Evolutionary conservation across 2,797 vertebrate genomes (phyloP), one percentile per base, ranked within the genome.

Genomic region (Yasuhikotakia modesta): DNA sequence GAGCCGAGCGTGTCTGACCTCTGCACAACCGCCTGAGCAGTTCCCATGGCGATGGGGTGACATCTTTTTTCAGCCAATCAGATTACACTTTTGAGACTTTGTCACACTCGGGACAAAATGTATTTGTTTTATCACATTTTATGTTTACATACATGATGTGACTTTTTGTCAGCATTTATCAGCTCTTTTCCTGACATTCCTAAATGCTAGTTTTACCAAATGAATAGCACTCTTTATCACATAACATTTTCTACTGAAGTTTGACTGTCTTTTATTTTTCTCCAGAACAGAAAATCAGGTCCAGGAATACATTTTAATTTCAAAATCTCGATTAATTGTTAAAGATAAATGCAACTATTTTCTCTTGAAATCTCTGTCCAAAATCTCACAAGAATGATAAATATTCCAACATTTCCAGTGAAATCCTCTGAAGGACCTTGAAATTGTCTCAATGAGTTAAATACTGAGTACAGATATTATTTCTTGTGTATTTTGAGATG

Each of bases 1-100:
- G 1, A 57, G 43, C 43, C 60, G 55, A 27, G 19, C 2, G 24
- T 63, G 48, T 46, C 13, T 78, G 68, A 71, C 76, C 58, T 65
- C 8, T 46, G 60, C 48, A 64, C 76, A 70, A 46, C 71, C 55
- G 22, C 17, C 46, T 64, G 22, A 55, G 32, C 17, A 12, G 68
- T 78, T 71, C 67, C 67, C 58, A 64, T 78, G 76, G 46, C n/a
- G 48, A 78, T 78, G 21, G 66, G 46, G 39, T 78, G 48, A 55
- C 35, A 2, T 16, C 6, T n/a, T 50, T 14, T 50, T n/a, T 50
- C 17, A n/a, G 4, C 48, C 48, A 53, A 70, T 35, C 5, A 35
- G 19, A 53, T 30, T 12, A 30, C 52, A 50, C 30, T 19, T 27
- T 67, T 67, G 2, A 67, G 19, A 1, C 11, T 5, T 66, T 2